Evolutionary conservation across 2,113 vertebrate genomes (phyloP).

Genomic region (Aegithalos caudatus): DNA sequence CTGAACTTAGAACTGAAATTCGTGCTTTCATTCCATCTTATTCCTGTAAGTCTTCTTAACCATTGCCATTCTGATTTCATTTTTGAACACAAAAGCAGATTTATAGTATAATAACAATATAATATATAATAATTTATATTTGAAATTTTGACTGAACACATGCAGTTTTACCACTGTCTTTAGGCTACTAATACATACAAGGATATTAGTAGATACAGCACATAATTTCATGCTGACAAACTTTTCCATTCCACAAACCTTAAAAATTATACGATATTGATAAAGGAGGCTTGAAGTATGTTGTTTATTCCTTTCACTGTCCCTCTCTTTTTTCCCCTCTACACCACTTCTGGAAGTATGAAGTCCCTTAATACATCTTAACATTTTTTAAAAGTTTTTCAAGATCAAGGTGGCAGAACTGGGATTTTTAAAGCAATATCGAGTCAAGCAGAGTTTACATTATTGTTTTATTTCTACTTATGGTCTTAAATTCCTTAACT

Average conservation of each 20-base stretch:
- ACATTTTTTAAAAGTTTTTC: neutral
- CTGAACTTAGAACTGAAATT: neutral
- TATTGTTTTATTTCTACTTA: neutral
- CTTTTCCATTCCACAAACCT: neutral
- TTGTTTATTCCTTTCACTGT: neutral
- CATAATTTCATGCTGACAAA: neutral
- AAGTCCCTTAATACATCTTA: neutral
- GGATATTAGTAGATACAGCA: neutral
- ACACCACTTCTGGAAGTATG: neutral
- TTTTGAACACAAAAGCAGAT: neutral
- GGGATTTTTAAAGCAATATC: neutral
- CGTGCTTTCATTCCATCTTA: neutral
- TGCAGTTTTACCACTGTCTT: neutral
- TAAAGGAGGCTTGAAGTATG: neutral
- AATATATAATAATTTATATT: neutral
- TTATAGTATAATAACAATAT: no score
- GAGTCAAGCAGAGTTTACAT: neutral
- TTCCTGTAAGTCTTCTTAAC: neutral
- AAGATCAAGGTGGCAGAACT: neutral
- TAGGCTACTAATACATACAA: neutral
- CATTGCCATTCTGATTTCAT: neutral
- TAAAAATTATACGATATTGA: neutral
- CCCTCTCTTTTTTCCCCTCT: accelerated
- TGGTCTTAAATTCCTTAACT: neutral
- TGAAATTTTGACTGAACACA: neutral